Percentiles rank a stretch among this genome's conserved stretches.
phyloP scores from a whole-genome alignment of 2,113 vertebrate genomes.

The Oreotrochilus melanogaster region DNA sequence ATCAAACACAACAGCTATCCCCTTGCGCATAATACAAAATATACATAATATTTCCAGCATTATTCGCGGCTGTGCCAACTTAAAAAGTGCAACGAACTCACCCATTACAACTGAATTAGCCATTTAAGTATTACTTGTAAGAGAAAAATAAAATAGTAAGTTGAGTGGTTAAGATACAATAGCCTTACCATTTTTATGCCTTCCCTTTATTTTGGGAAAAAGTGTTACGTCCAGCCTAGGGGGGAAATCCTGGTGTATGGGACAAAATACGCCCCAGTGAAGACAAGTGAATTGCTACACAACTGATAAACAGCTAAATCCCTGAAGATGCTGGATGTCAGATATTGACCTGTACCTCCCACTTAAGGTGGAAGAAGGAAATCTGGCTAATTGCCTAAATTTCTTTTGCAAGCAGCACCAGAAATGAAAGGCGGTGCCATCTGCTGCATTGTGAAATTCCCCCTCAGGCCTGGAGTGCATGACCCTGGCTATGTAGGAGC shows the following conservation, averaged over 20 bases:
- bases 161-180: conserved; percentile 31
- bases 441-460: not conserved
- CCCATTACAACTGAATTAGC: conserved; percentile 19
- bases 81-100: conserved; percentile 69
- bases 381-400: not conserved
- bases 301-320: not conserved
- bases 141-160: conserved; percentile 17
- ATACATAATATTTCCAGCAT: conserved; percentile 62
- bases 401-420: not conserved
- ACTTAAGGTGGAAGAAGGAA: not conserved
- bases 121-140: not conserved
- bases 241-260: not conserved
- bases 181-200: not conserved
- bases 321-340: not conserved
- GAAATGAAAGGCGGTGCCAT: not conserved
- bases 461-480: not conserved
- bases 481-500: not conserved
- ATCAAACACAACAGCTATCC: not conserved
- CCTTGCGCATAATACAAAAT: conserved; percentile 42
- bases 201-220: not conserved
- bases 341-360: not conserved
- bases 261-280: not conserved
- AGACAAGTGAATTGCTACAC: not conserved
- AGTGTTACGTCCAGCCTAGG: not conserved
- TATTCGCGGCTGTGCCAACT: conserved; percentile 31